These are phyloP conservation scores for Coluber constrictor DNA, from an alignment of 2,797 vertebrate genomes.

Conservation along the genomic window DNA sequence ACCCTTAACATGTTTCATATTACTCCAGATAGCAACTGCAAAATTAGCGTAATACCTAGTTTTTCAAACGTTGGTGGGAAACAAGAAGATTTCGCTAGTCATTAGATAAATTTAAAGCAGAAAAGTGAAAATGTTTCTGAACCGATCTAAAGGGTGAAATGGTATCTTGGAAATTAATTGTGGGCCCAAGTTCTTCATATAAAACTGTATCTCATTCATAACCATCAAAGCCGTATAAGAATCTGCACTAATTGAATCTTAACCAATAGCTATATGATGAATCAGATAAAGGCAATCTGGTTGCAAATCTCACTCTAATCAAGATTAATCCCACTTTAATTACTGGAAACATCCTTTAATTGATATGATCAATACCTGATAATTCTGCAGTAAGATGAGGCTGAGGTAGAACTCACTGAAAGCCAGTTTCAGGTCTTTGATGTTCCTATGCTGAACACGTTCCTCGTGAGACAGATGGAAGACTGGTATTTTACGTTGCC, in stretches of 20 bases:
- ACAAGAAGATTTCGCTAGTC: not conserved
- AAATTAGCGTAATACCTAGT: not conserved
- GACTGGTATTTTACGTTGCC: slow-evolving; percentile 85
- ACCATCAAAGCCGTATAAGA: too few relatives aligned
- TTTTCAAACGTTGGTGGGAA: not conserved
- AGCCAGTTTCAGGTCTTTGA: slow-evolving; percentile 92
- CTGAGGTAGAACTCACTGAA: slow-evolving; percentile 99
- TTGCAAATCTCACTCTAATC: not conserved
- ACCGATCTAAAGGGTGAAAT: not conserved
- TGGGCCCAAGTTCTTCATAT: not conserved
- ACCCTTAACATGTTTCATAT: not conserved
- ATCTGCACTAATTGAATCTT: not conserved
- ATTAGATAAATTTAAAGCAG: not conserved
- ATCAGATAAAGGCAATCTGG: not conserved
- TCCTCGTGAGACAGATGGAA: slow-evolving; percentile 93
- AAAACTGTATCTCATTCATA: not conserved
- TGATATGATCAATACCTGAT: slow-evolving; percentile 73
- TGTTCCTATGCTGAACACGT: slow-evolving; percentile 93
- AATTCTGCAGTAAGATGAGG: slow-evolving; percentile 92
- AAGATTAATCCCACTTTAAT: not conserved
- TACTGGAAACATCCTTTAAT: not conserved
- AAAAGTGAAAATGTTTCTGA: not conserved
- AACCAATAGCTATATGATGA: not conserved
- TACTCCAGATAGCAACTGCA: not conserved
- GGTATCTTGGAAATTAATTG: not conserved